These are phyloP conservation scores for Gavia stellata DNA, from an alignment of 2,113 vertebrate species.

Conservation along the genomic window DNA sequence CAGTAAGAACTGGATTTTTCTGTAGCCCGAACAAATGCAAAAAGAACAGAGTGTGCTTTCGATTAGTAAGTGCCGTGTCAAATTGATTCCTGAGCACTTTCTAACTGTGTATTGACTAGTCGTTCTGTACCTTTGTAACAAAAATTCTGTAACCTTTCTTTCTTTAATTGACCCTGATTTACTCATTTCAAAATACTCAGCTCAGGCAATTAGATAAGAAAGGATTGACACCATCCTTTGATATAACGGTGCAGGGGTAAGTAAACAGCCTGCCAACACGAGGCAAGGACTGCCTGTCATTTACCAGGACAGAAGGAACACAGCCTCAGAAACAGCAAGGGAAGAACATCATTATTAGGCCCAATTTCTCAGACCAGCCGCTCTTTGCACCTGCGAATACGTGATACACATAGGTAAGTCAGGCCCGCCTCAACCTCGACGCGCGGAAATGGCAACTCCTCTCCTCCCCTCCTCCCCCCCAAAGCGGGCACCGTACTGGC, in stretches of 20 bases:
- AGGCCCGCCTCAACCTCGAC: neutral
- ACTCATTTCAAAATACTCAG: neutral
- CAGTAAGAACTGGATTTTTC: neutral
- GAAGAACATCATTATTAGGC: neutral
- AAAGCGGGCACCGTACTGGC: neutral
- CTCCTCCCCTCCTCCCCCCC: fast-evolving
- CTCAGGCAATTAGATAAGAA: neutral
- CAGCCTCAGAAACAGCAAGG: neutral
- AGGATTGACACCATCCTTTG: no score
- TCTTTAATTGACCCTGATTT: neutral
- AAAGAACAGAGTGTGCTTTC: neutral
- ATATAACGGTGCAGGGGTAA: neutral
- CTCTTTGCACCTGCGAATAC: neutral
- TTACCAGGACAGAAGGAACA: neutral
- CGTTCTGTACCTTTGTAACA: neutral
- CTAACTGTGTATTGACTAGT: neutral
- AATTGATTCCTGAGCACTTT: neutral
- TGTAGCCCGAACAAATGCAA: neutral
- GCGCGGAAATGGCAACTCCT: fast-evolving
- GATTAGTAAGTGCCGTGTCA: neutral
- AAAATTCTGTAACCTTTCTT: neutral
- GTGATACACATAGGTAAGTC: fast-evolving
- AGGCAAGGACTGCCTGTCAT: neutral
- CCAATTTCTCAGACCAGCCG: neutral
- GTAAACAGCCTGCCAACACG: neutral